phyloP scores from a whole-genome alignment of 1,140 invertebrate genomes.

The Heliconius congener region DNA sequence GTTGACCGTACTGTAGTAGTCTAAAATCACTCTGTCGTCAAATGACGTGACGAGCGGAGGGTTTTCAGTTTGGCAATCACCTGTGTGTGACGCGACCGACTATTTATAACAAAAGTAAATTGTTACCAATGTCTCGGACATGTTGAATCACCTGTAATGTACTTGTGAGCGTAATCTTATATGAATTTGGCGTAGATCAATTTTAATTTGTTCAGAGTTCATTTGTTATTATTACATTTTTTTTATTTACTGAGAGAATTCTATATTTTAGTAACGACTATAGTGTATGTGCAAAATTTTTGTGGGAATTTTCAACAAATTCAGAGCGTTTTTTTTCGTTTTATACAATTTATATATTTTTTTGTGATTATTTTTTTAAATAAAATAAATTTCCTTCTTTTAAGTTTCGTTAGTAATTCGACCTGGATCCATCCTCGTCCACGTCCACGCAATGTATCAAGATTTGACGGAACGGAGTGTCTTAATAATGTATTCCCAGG shows the following conservation, averaged over 20 bases:
- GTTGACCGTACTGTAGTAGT: not conserved
- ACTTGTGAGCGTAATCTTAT: not conserved
- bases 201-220: not conserved
- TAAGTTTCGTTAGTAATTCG: no score
- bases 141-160: not conserved
- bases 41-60: not conserved
- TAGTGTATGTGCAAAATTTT: no score
- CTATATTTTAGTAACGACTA: no score
- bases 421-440: no score
- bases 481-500: no score
- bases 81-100: slow-evolving; percentile 16
- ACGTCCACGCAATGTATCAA: no score
- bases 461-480: no score
- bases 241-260: not conserved
- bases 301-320: no score
- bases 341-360: no score
- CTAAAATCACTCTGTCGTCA: not conserved
- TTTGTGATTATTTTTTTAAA: no score
- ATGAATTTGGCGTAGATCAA: not conserved
- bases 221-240: not conserved
- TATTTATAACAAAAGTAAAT: slow-evolving; percentile 17
- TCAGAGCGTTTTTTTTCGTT: no score
- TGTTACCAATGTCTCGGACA: slow-evolving; percentile 12
- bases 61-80: slow-evolving; percentile 16
- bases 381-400: no score